phyloP scores from a whole-genome alignment of 2,797 vertebrate species.

The Falco concolor region DNA sequence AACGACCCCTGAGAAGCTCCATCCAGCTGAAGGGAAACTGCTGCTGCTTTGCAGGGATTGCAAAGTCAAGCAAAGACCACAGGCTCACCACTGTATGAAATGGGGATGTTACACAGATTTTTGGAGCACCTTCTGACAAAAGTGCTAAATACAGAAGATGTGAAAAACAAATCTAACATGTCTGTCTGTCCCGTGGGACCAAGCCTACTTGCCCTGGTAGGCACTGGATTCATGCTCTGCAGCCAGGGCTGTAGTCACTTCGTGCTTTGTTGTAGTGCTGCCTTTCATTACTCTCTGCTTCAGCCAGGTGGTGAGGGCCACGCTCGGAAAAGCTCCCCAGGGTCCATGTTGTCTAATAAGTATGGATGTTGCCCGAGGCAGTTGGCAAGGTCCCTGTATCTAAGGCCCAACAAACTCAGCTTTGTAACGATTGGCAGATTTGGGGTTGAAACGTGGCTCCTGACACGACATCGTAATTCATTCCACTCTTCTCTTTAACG shows the following conservation, averaged over 20 bases:
- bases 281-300: slow-evolving; percentile 29
- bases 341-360: slow-evolving; percentile 63
- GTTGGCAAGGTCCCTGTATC: slow-evolving; percentile 74
- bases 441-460: slow-evolving; percentile 34
- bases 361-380: slow-evolving; percentile 75
- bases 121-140: background rate
- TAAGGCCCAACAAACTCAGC: slow-evolving; percentile 72
- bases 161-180: background rate
- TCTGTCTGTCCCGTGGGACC: background rate
- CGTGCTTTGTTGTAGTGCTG: slow-evolving; percentile 24
- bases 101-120: background rate
- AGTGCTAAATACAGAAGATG: background rate
- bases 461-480: slow-evolving; percentile 51
- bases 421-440: slow-evolving; percentile 62
- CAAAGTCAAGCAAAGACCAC: background rate
- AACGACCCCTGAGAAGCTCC: background rate
- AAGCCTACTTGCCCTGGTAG: background rate
- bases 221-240: background rate
- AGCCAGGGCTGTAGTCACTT: background rate
- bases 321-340: slow-evolving; percentile 46
- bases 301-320: slow-evolving; percentile 51
- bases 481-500: slow-evolving; percentile 8
- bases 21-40: background rate
- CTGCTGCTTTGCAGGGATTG: background rate
- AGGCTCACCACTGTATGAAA: accelerated